Base-by-base conservation (phyloP, 1,140 invertebrate genomes). In the Psilanteris sp. region DNA sequence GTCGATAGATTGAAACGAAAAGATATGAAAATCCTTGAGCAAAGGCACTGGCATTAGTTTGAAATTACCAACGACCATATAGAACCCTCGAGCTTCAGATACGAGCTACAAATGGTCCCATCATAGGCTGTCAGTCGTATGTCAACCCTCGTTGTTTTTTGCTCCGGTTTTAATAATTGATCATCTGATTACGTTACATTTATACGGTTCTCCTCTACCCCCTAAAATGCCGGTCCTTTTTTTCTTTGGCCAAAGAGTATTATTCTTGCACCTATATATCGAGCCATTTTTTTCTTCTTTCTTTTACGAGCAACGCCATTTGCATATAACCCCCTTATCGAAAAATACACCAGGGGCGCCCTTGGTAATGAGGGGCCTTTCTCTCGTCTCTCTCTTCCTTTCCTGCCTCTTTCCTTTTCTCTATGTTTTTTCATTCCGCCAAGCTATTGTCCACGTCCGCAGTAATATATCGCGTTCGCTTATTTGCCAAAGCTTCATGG, bases 81-180 rank as follows among this genome's bases (percentile, higher is more conserved):
- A 70, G 54, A 73, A 68, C 70, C 70, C 70, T 78, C 75, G 68
- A 66, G 22, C 32, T 24, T 57, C 8, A 41, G 55, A 73, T 77
- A 72, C 57, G 48, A 46, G 39, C 61, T 72, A 67, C 62, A 52
- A 68, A 72, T 55, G 75, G 70, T 78, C 64, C 64, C 75, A 61
- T 70, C 68, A 59, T 64, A 66, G 62, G 48, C 59, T 83, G 84
- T 85, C 82, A 83, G 78, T 83, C 80, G 81, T 78, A 84, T 85
- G 86, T 88, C 86, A 88, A 87, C 86, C 85, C 85, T 85, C 83
- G 83, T 86, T 86, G 82, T 86, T 87, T 87, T 88, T 88, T 84
- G 82, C 81, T 78, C 80, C 62, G 77, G 72, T 82, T 84, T 87
- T 85, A 87, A 87, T 88, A 88, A 87, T 88, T 88, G 85, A 87